A percentile compares a stretch with the other conserved stretches of the same genome.
Evolutionary conservation across 2,797 vertebrate species (phyloP).

Genomic region (Thamnophis elegans): DNA sequence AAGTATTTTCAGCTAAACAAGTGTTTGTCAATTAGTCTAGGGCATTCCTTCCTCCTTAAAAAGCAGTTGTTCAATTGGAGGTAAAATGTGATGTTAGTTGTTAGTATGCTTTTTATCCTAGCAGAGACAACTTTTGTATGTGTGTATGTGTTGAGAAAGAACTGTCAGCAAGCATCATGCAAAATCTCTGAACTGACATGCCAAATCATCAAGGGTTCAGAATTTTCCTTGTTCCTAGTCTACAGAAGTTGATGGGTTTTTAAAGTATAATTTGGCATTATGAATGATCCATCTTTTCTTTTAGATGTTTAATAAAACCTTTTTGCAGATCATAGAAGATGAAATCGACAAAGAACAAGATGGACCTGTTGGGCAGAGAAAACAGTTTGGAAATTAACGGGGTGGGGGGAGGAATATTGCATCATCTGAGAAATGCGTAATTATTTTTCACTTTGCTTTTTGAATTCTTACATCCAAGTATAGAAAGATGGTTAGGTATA

Average conservation of each 20-base stretch:
- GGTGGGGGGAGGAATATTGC: background rate
- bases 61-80: background rate
- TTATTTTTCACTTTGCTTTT: constrained; percentile 11
- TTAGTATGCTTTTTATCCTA: background rate
- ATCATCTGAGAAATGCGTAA: background rate
- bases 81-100: background rate
- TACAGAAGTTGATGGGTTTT: background rate
- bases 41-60: background rate
- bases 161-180: background rate
- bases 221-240: background rate
- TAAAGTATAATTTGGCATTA: background rate
- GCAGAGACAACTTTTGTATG: background rate
- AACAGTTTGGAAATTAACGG: background rate
- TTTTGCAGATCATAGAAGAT: constrained; percentile 13
- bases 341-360: constrained; percentile 21
- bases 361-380: background rate
- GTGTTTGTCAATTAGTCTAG: background rate
- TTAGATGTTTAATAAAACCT: background rate
- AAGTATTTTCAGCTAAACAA: background rate
- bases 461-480: background rate
- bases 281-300: constrained; percentile 16
- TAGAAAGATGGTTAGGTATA: background rate
- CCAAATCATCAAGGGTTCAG: background rate
- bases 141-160: background rate
- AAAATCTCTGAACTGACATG: background rate